phyloP scores from a whole-genome alignment of 30 jellyfish, hydroid and myxozoan species.

The Hydractinia echinata region DNA sequence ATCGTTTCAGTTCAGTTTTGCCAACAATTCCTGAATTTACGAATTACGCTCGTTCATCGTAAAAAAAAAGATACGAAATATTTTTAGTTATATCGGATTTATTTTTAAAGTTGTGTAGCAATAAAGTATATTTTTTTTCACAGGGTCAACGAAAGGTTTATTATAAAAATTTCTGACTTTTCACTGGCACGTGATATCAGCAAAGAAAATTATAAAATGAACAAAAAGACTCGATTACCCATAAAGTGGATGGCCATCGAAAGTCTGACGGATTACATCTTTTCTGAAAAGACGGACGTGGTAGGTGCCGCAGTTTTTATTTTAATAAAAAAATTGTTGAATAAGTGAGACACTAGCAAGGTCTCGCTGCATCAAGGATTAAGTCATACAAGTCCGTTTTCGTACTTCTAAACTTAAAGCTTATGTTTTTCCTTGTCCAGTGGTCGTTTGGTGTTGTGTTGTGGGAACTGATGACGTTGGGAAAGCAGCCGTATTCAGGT shows the following conservation, averaged over 20 bases:
- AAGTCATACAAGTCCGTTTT: not conserved
- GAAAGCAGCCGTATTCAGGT: slow-evolving; percentile 91
- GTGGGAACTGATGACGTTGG: slow-evolving; percentile 88
- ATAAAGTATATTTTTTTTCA: not conserved
- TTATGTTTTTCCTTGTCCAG: slow-evolving; percentile 19
- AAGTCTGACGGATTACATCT: slow-evolving; percentile 53
- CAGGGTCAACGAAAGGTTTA: slow-evolving; percentile 77
- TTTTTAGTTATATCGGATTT: too few relatives aligned
- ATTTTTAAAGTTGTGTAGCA: not conserved
- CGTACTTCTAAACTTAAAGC: not conserved
- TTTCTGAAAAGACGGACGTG: slow-evolving; percentile 85
- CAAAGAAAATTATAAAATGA: slow-evolving; percentile 49
- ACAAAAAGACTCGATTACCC: slow-evolving; percentile 57
- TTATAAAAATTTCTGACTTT: slow-evolving; percentile 58
- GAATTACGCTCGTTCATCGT: too few relatives aligned
- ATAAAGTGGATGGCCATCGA: slow-evolving; percentile 86
- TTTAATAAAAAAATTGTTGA: not conserved
- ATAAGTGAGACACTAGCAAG: too few relatives aligned
- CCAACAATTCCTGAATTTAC: too few relatives aligned
- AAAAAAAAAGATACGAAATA: too few relatives aligned
- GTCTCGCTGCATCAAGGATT: not conserved
- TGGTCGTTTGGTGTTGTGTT: slow-evolving; percentile 86
- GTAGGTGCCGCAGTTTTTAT: slow-evolving; percentile 32
- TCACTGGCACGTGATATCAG: slow-evolving; percentile 72
- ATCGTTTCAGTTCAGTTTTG: too few relatives aligned